Evolutionary conservation across 2,888 invertebrate genomes (phyloP), one percentile per base, ranked within the genome.

Genomic region (Bedellia somnulentella): DNA sequence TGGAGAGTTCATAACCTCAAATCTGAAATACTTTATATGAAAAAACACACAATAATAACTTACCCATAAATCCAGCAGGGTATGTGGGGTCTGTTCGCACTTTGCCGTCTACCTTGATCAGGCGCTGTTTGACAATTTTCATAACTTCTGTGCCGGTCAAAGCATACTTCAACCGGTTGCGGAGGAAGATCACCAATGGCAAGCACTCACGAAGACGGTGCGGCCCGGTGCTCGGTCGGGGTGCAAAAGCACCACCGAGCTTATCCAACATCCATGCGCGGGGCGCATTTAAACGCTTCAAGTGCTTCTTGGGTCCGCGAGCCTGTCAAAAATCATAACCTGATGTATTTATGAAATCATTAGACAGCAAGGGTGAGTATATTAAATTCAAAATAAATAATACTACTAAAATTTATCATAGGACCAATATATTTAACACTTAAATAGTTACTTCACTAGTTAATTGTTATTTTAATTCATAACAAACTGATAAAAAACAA

Each of bases 191-290:
- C 38, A 96, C 89, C 42, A 99, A 79, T 16, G 99, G 99, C 44
- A 99, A 78, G 33, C 95, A 98, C 76, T 99, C 99, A 47, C 98
- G 83, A 45, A 97, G 77, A 71, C 95, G 97, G 82, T 99, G 99
- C 36, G 99, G 98, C 35, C 99, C 99, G 42, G 93, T 89, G 58
- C 93, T 92, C 38, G 99, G 98, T 52, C 96, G 87, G 40, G 98
- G 98, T 45, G 99, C 98, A 63, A 93, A 98, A 35, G 93, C 94
- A 58, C 98, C 98, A 42, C 95, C 94, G 52, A 98, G 80, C 79
- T 99, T 99, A 82, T 97, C 98, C 83, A 99, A 86, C 97, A 99
- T 98, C 99, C 99, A 99, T 89, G 98, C 93, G 79, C 96, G 97
- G 8, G 99, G 99, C 36, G 99, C 99, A 67, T 92, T 89, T 57